Conservation (phyloP, 2,797 vertebrate species). For the Lithobates pipiens region DNA sequence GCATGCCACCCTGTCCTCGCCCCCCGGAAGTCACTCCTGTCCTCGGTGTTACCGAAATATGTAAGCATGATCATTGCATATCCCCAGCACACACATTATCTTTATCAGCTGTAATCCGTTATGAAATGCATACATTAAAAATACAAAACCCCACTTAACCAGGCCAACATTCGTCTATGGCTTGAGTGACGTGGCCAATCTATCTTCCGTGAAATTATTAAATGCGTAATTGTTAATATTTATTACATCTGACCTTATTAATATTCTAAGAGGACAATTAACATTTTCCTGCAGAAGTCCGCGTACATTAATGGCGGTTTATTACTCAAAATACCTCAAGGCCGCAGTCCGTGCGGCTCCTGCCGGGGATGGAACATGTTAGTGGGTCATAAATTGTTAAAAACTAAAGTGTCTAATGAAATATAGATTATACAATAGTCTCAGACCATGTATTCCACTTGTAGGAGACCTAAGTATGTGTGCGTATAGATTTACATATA, state of each 20-base stretch:
- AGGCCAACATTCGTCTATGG: no score
- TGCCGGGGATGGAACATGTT: neutral
- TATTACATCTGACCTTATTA: conserved; percentile 20
- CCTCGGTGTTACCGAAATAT: no score
- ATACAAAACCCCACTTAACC: no score
- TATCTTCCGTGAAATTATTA: conserved; percentile 3
- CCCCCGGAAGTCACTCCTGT: no score
- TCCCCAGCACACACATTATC: no score
- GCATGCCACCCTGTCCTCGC: no score
- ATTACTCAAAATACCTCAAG: conserved; percentile 8
- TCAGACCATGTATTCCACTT: no score
- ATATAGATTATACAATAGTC: conserved; percentile 9
- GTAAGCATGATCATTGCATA: no score
- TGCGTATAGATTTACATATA: no score
- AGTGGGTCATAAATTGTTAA: conserved; percentile 38
- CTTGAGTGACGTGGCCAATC: neutral
- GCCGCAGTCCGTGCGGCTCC: neutral
- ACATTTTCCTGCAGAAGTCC: neutral
- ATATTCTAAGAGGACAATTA: conserved; percentile 40
- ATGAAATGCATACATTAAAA: no score
- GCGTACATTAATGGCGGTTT: conserved; percentile 10
- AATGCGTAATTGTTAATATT: conserved; percentile 19
- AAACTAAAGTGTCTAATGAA: conserved; percentile 15
- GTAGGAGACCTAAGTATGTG: no score
- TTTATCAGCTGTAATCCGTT: no score